These are phyloP conservation scores for Eretmodus cyanostictus DNA, from an alignment of 2,113 vertebrate genomes.

Conservation along the genomic window DNA sequence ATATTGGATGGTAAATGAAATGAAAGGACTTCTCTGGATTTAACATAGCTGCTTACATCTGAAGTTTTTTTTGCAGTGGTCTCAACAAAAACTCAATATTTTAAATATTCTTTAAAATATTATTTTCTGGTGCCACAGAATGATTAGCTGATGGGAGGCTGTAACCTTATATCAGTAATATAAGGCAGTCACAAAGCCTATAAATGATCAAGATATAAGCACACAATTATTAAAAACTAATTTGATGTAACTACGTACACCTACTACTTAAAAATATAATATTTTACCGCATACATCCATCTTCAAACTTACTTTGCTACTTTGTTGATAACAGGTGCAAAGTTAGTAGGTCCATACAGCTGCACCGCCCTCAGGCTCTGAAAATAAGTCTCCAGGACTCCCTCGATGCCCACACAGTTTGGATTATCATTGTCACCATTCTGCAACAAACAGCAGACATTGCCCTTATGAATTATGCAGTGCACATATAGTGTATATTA, in stretches of 20 bases:
- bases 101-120: neutral
- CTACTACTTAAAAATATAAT: neutral
- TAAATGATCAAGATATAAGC: neutral
- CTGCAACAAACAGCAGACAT: constrained; percentile 19
- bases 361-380: constrained; percentile 88
- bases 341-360: constrained; percentile 92
- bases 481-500: neutral
- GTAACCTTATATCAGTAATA: neutral
- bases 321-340: constrained; percentile 89
- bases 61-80: neutral
- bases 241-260: neutral
- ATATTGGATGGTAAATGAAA: neutral
- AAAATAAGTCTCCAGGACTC: constrained; percentile 88
- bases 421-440: constrained; percentile 42
- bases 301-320: constrained; percentile 83
- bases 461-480: neutral
- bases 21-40: neutral
- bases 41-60: neutral
- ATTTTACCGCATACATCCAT: neutral
- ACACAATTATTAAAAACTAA: neutral
- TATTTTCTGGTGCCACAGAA: neutral
- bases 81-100: neutral
- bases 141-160: neutral
- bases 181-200: neutral
- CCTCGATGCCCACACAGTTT: constrained; percentile 67